Conservation (phyloP, 2,113 vertebrate genomes). For the Larimichthys crocea region DNA sequence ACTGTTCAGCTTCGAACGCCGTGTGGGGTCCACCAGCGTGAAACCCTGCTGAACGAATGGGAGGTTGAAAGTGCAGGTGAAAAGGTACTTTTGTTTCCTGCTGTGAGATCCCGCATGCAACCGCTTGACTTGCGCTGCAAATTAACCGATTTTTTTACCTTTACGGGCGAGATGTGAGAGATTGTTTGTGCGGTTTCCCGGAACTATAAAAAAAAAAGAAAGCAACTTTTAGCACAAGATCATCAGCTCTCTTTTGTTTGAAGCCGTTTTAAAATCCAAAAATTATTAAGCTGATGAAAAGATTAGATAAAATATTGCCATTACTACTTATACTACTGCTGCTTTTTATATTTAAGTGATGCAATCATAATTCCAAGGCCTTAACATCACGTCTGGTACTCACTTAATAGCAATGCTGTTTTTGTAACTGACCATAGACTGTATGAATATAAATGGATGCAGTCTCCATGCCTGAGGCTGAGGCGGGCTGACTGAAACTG, state of each 20-base stretch:
- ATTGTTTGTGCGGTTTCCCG: neutral
- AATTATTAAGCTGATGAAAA: neutral
- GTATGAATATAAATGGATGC: neutral
- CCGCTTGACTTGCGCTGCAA: neutral
- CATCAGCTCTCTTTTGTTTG: neutral
- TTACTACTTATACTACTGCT: neutral
- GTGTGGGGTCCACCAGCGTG: conserved; percentile 71
- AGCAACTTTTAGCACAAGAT: neutral
- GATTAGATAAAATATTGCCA: neutral
- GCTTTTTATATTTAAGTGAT: neutral
- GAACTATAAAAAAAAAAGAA: neutral
- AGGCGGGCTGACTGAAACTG: too few relatives aligned
- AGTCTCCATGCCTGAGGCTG: too few relatives aligned
- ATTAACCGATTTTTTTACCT: conserved; percentile 18
- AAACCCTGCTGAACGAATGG: conserved; percentile 24
- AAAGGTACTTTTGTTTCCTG: conserved; percentile 24
- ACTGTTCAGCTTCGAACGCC: conserved; percentile 40
- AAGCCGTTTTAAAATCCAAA: neutral
- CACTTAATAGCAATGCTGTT: too few relatives aligned
- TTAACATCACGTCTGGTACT: neutral
- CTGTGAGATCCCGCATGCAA: conserved; percentile 18
- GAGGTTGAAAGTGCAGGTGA: conserved; percentile 10
- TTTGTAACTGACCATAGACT: neutral
- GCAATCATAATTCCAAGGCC: neutral
- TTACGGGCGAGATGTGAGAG: conserved; percentile 7